These are phyloP conservation scores for Vireo griseus DNA, from an alignment of 2,797 vertebrate species.

Conservation along the genomic window DNA sequence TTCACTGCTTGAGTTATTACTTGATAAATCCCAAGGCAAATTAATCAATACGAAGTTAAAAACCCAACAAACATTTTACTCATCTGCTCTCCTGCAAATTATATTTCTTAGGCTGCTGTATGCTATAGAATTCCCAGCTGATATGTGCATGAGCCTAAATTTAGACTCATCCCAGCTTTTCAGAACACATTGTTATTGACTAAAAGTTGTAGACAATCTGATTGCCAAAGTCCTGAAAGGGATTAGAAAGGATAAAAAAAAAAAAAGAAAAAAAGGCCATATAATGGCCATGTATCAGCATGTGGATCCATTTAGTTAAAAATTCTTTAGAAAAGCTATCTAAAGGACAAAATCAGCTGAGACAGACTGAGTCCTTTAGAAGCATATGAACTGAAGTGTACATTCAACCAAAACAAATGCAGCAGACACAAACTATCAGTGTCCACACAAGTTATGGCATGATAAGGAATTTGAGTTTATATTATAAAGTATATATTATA, in stretches of 20 bases:
- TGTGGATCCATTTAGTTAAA: background rate
- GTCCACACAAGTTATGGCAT: background rate
- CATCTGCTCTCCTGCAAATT: slow-evolving; percentile 10
- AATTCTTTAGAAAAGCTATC: background rate
- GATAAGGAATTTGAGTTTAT: background rate
- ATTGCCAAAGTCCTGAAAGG: background rate
- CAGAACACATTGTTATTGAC: background rate
- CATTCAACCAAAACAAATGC: background rate
- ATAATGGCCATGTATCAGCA: background rate
- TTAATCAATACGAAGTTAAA: slow-evolving; percentile 36
- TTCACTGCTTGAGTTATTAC: slow-evolving; percentile 35
- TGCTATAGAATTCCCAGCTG: slow-evolving; percentile 5
- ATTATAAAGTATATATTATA: too few species aligned
- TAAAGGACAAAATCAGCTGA: background rate
- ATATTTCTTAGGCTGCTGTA: background rate
- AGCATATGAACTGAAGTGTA: background rate
- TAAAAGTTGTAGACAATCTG: slow-evolving; percentile 3
- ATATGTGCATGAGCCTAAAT: background rate
- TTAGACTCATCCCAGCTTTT: background rate
- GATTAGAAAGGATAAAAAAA: rapidly evolving
- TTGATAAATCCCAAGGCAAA: slow-evolving; percentile 49
- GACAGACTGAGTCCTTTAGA: background rate
- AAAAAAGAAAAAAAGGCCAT: rapidly evolving
- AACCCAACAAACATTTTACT: background rate
- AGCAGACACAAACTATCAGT: background rate